Evolutionary conservation across 2,797 vertebrate species (phyloP).

Genomic region (Ctenosaura bakeri): DNA sequence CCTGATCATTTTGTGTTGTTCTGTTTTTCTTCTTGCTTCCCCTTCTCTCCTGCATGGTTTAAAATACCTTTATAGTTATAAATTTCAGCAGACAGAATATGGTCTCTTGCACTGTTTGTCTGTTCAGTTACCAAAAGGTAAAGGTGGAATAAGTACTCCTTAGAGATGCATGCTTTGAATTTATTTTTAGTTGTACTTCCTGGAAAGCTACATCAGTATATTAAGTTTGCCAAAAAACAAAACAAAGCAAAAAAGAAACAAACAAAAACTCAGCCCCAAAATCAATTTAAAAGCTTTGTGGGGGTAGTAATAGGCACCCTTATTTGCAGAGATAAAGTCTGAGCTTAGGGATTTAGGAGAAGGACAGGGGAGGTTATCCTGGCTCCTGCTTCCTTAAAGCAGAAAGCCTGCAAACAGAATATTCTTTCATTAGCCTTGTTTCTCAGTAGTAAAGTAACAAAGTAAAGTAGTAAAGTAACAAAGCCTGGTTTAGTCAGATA

Average conservation of each 20-base stretch:
- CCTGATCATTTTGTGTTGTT: slow-evolving; percentile 18
- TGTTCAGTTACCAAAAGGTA: slow-evolving; percentile 45
- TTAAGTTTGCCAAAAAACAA: slow-evolving; percentile 6
- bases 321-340: slow-evolving; percentile 45
- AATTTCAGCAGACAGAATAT: slow-evolving; percentile 26
- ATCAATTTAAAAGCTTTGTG: not conserved
- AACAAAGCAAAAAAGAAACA: not conserved
- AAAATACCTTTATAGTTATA: slow-evolving; percentile 27
- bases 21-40: not conserved
- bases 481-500: not conserved
- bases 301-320: slow-evolving; percentile 30
- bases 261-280: no score
- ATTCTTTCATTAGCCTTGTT: not conserved
- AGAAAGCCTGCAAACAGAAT: slow-evolving; percentile 29
- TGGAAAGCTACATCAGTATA: not conserved
- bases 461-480: no score
- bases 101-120: not conserved
- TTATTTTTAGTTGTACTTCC: slow-evolving; percentile 56
- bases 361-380: slow-evolving; percentile 5
- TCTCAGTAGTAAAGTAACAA: no score
- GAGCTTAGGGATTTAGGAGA: not conserved
- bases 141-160: slow-evolving; percentile 42
- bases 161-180: slow-evolving; percentile 41
- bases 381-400: not conserved
- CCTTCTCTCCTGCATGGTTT: not conserved